These are phyloP conservation scores for Bryconaethiops microstoma DNA, from an alignment of 2,797 vertebrate species.

Conservation along the genomic window DNA sequence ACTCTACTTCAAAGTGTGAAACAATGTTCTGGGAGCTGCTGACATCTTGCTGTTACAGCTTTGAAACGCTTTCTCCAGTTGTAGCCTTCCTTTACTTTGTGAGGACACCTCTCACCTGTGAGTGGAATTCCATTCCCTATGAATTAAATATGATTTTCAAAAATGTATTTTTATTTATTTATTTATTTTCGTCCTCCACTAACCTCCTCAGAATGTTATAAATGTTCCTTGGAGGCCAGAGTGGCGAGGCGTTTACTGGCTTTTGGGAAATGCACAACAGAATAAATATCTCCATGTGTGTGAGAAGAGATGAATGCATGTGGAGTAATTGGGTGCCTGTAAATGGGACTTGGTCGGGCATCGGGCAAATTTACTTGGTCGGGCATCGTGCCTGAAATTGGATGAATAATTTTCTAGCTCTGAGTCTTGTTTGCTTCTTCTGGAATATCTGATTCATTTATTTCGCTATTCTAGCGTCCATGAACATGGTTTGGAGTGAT, in stretches of 20 bases:
- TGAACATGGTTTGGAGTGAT: neutral
- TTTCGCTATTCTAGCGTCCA: neutral
- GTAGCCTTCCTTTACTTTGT: neutral
- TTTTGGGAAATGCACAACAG: constrained; percentile 20
- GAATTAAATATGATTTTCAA: neutral
- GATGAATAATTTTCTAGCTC: neutral
- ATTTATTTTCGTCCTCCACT: neutral
- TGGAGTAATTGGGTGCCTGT: constrained; percentile 18
- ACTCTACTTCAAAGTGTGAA: neutral
- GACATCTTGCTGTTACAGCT: neutral
- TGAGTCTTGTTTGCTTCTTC: constrained; percentile 13
- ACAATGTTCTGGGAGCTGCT: neutral
- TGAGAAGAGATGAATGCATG: constrained; percentile 21
- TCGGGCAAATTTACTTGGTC: neutral
- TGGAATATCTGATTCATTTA: neutral
- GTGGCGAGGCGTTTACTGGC: constrained; percentile 26
- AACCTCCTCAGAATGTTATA: neutral
- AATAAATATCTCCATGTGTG: constrained; percentile 70
- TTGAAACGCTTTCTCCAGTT: neutral
- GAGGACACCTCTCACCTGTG: neutral
- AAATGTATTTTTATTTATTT: neutral
- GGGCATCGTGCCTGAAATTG: neutral
- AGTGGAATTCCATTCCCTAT: constrained; percentile 26
- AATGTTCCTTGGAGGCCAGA: constrained; percentile 9
- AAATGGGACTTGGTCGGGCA: constrained; percentile 7